Base-by-base conservation (phyloP, 2,797 vertebrate species). In the Margarornis squamiger region DNA sequence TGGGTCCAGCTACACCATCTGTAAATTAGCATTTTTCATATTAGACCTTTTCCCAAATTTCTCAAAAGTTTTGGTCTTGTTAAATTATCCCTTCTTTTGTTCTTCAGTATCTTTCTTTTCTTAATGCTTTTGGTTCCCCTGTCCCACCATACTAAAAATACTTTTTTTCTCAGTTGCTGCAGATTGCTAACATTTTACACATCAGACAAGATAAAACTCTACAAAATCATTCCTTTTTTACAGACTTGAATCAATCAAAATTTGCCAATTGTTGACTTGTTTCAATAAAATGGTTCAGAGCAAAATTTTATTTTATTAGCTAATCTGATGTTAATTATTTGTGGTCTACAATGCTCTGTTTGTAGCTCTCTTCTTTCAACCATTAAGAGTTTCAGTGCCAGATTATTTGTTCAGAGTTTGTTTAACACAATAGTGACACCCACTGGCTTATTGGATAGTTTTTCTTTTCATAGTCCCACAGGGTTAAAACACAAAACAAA, bases 351-450 rank as follows among this genome's bases (percentile, higher is more conserved):
- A 59, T 58, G 20, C 13, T 74, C 18, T 59, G 17, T 54, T 87
- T 90, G 38, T 41, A 87, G 36, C 10, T 30, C 17, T 88, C 38
- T 88, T 43, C 61, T 87, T 92, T 87, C 59, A 88, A 7, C 46
- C 14, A 30, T 51, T 74, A 66, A 43, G 13, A 52, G 14, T 54
- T 73, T 86, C 55, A 45, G 26, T 54, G 41, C 65, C 55, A 39
- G 77, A 83, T 36, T 38, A 8, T 12, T 32, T 68, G 10, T 43
- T 90, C 58, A 30, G 52, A 58, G 68, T 76, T 86, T 84, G 39
- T 71, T 82, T 73, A 72, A 75, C 39, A 58, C 93, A 88, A 84
- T 32, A 94, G 94, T 93, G 96, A 97, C 96, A 95, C 94, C 95
- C 94, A 66, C 90, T 95, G 96, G 90, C 34, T 92, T 77, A 68